Percentiles rank a stretch among this genome's conserved stretches.
Conservation (phyloP, 2,113 vertebrate genomes). For the Poeciliopsis prolifica region DNA sequence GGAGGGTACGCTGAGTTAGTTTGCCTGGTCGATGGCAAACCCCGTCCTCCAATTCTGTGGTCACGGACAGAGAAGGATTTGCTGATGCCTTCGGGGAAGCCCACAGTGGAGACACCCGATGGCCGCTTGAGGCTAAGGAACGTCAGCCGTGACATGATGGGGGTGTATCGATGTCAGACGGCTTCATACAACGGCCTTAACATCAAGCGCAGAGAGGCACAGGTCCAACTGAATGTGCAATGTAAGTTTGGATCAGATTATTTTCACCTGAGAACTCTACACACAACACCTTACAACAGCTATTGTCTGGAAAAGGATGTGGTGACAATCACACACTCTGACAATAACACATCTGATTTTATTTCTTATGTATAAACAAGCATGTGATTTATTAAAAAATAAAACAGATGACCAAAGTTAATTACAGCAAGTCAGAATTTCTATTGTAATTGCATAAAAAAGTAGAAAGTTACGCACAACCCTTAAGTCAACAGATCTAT, state of each 20-base stretch:
- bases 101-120: conserved; percentile 84
- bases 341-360: background rate
- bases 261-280: no score
- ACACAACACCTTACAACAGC: background rate
- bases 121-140: conserved; percentile 88
- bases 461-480: no score
- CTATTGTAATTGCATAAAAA: no score
- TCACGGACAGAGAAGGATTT: conserved; percentile 91
- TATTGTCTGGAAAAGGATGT: background rate
- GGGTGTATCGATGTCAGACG: conserved; percentile 93
- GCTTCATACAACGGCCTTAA: conserved; percentile 97
- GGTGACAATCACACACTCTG: background rate
- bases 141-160: conserved; percentile 90
- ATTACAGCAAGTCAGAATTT: no score
- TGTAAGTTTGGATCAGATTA: conserved; percentile 83
- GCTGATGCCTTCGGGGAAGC: conserved; percentile 85
- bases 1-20: conserved; percentile 88
- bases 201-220: conserved; percentile 89
- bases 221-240: conserved; percentile 93
- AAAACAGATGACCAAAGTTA: no score
- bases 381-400: no score
- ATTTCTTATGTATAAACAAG: no score
- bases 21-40: conserved; percentile 91
- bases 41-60: conserved; percentile 93
- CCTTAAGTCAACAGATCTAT: no score